phyloP scores from a whole-genome alignment of 2,113 vertebrate species.

The Hiodon tergisus region DNA sequence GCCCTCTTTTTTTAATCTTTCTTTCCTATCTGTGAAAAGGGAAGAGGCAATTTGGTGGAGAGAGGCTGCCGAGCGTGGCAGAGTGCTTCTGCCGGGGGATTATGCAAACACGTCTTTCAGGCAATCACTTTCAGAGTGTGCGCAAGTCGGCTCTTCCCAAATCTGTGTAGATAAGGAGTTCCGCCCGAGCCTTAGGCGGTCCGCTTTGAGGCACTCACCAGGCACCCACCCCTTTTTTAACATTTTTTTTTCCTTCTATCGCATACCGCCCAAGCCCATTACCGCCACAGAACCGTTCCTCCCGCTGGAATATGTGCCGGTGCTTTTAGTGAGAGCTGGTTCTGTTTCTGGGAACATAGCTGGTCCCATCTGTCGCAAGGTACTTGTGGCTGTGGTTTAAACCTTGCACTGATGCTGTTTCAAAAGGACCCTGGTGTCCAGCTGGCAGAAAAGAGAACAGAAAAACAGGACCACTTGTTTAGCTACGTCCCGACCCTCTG shows the following conservation, averaged over 20 bases:
- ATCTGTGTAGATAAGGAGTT: constrained; percentile 23
- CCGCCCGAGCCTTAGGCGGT: background rate
- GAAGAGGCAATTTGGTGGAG: constrained; percentile 23
- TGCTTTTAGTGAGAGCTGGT: no score
- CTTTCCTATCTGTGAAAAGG: constrained; percentile 6
- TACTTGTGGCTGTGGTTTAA: no score
- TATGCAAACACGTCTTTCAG: constrained; percentile 28
- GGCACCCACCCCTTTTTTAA: background rate
- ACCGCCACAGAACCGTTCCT: no score
- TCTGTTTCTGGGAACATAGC: no score
- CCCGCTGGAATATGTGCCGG: no score
- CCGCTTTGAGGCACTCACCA: background rate
- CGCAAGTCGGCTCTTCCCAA: constrained; percentile 6
- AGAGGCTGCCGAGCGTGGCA: background rate
- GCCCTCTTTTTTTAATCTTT: background rate
- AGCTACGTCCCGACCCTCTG: background rate
- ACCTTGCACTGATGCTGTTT: background rate
- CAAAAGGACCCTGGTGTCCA: background rate
- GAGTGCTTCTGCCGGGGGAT: constrained; percentile 20
- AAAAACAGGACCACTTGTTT: background rate
- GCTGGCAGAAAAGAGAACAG: background rate
- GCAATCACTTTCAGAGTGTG: constrained; percentile 24
- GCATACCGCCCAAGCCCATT: no score
- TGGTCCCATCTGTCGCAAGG: no score
- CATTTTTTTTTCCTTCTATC: background rate